Evolutionary conservation across 2,113 vertebrate genomes (phyloP), one percentile per base, ranked within the genome.

Genomic region (Oxygymnocypris stewartii): DNA sequence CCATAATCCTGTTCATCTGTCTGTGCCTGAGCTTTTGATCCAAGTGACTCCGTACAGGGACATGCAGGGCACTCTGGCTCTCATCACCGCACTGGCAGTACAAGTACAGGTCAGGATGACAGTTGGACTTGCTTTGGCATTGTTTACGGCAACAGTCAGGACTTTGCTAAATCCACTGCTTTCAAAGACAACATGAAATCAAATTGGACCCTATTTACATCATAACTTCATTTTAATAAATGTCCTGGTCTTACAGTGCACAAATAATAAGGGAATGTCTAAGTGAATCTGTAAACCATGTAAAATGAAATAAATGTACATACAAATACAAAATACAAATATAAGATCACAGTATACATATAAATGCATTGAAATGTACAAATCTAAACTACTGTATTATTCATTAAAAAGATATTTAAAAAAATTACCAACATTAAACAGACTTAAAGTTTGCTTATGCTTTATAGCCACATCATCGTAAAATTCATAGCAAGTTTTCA

Each of bases 41-140:
- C 5, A 57, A 42, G 67, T 49, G 57, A 75, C 79, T 81, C 57
- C 61, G 86, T 54, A 71, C 49, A 23, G 82, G 57, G 69, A 88
- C 84, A 79, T 23, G 78, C 35, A 59, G 35, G 37, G 74, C n/a
- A 81, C 82, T 44, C 40, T 51, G 74, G 78, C 79, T 79, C 65
- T 67, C 42, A 31, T 80, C 67, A 42, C 65, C 35, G 44, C 65
- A 67, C 79, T 35, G 47, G 85, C 57, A 78, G 73, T 74, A 25
- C 69, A 75, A 85, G 84, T 71, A 71, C 51, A 84, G 87, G 73
- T 82, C 85, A 81, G 54, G 23, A 37, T 85, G 74, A 82, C 79
- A 89, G 12, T 14, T 71, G 63, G 65, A 69, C 65, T 37, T 44
- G 44, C 77, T 85, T 85, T 74, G 77, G 65, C 65, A 67, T 76